Base-by-base conservation (phyloP, 2,797 vertebrate genomes). In the Acipenser oxyrinchus region DNA sequence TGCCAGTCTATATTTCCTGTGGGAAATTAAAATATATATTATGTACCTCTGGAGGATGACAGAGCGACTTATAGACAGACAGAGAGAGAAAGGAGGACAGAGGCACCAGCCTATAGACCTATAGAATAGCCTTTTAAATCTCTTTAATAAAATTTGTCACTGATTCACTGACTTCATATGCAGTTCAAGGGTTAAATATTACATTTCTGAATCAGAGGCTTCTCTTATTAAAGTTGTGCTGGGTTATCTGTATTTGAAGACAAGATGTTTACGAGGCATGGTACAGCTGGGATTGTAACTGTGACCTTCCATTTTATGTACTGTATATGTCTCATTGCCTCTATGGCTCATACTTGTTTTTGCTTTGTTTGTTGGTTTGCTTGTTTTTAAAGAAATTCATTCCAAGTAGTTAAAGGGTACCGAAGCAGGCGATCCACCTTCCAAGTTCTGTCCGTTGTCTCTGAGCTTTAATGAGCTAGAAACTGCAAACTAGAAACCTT, bases 11-110 rank as follows among this genome's bases (percentile, higher is more conserved):
- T 68, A 71, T 66, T 71, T 71, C 70, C 70, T 68, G 18, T 58
- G 70, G 70, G 70, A 71, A 71, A 71, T 71, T 71, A 71, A 66
- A 61, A 67, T 57, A 60, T 49, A 65, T 68, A 71, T 68, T 71
- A 71, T 71, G 70, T 68, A 65, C 65, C 70, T 71, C 70, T 8
- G 23, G 70, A 60, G 70, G 58, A 57, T 57, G n/a, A n/a, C 13
- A 49, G 61, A 11, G 51, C 64, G 51, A 48, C 62, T 61, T 60
- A 60, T 13, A 65, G 63, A 48, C 53, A 60, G 66, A 68, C 62
- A 65, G 57, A 62, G 23, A 52, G 59, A 59, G 60, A 67, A 64
- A 55, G 50, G 10, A 37, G 53, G 49, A 48, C 10, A 59, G 18
- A 61, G 59, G 63, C 15, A 23, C 60, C 49, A 58, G 58, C 4